Evolutionary conservation across 2,797 vertebrate species (phyloP).

Genomic region (Channallabes apus): DNA sequence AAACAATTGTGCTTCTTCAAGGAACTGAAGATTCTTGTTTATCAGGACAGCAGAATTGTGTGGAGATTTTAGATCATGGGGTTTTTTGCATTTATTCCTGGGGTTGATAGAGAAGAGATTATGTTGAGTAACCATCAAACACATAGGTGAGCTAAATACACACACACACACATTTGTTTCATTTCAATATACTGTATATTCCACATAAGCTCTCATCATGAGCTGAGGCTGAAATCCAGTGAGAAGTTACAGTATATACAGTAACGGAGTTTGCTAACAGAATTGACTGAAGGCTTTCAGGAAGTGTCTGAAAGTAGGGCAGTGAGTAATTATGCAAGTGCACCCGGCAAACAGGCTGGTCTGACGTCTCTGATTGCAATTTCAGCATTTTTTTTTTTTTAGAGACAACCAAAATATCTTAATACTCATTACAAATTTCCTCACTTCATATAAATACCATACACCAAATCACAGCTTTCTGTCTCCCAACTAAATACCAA

Average conservation of each 20-base stretch:
- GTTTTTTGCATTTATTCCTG: conserved; percentile 71
- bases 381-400: neutral
- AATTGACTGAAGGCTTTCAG: neutral
- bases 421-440: neutral
- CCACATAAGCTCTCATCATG: neutral
- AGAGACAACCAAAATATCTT: neutral
- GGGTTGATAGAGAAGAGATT: conserved; percentile 58
- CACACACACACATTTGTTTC: neutral
- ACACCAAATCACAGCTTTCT: neutral
- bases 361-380: neutral
- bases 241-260: neutral
- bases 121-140: neutral
- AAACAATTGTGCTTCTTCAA: conserved; percentile 75
- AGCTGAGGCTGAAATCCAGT: neutral
- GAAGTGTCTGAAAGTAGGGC: too few species aligned
- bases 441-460: neutral
- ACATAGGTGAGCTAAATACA: neutral
- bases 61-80: conserved; percentile 67
- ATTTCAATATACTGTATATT: neutral
- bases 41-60: conserved; percentile 74
- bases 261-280: neutral
- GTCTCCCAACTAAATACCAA: neutral
- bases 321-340: neutral
- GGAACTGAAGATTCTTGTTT: conserved; percentile 65
- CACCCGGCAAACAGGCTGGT: neutral